Evolutionary conservation across 2,797 vertebrate species (phyloP), one percentile per base, ranked within the genome.

Genomic region (Melanotaenia maccullochi): DNA sequence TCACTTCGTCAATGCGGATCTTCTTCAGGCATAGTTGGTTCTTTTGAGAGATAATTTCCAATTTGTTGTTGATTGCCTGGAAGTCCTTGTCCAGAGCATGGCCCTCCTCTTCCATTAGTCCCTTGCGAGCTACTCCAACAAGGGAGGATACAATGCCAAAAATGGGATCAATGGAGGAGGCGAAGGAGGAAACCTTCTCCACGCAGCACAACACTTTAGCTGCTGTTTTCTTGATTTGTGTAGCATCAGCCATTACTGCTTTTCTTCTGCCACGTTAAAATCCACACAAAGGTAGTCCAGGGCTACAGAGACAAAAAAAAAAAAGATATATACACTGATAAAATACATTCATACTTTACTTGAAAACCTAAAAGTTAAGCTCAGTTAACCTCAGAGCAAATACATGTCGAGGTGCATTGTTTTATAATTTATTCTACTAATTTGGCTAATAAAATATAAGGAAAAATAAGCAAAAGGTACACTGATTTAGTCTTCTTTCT

Each of bases 131-230:
- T 25, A 95, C 83, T 3, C 90, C 86, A 0, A 95, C 91, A 75
- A 95, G 68, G 36, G 94, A 92, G 24, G 93, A 92, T 68, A 95
- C 94, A 0, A 95, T 82, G 62, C 94, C 94, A 30, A 95, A 95
- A 47, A 95, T 85, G 20, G 95, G 95, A 75, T 95, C 83, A 4
- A 95, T 92, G 65, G 94, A 94, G 28, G 94, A 88, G 70, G 94
- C 94, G 2, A 95, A 95, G 5, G 91, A 93, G 25, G 93, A 87
- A 40, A 94, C 84, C 63, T 94, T 94, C 87, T 95, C 94, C 70
- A 95, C 88, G 0, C 86, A 94, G 65, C 60, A 58, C 76, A 95
- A 68, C 62, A 93, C 90, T 78, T 84, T 93, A 44, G 5, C 88
- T 2, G 82, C 90, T 0, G 90, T 92, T 85, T 89, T 85, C 81